Evolutionary conservation across 2,888 invertebrate species (phyloP).

Genomic region (Alloplasta piceator): DNA sequence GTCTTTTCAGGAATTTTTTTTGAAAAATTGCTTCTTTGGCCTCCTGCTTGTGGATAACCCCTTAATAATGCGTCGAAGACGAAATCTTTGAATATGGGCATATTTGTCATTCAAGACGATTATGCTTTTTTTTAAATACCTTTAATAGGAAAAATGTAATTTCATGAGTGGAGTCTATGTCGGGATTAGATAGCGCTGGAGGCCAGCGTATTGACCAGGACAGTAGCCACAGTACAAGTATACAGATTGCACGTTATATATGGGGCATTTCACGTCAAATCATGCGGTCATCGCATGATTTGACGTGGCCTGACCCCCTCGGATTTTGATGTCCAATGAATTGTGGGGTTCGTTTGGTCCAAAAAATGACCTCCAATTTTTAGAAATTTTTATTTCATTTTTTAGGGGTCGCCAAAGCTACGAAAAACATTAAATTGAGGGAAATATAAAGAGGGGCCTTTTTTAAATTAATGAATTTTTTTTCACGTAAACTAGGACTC

Average conservation of each 20-base stretch:
- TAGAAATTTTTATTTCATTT: too few species aligned
- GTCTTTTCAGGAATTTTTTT: background rate
- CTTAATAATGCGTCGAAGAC: background rate
- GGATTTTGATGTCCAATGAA: too few species aligned
- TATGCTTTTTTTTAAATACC: slow-evolving; percentile 9
- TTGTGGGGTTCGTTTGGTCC: too few species aligned
- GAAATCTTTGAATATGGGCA: slow-evolving; percentile 1
- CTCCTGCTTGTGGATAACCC: background rate
- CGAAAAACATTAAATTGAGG: too few species aligned
- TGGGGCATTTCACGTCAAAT: too few species aligned
- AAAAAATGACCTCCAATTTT: too few species aligned
- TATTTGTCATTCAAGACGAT: background rate
- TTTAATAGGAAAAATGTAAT: slow-evolving; percentile 65
- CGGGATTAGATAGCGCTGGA: slow-evolving; percentile 73
- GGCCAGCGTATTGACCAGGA: slow-evolving; percentile 74
- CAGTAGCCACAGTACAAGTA: slow-evolving; percentile 22
- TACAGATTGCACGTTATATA: slow-evolving; percentile 18
- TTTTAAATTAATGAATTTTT: too few species aligned
- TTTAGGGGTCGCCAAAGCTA: too few species aligned
- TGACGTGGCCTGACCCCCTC: too few species aligned
- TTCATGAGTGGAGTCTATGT: slow-evolving; percentile 66
- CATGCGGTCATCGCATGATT: too few species aligned
- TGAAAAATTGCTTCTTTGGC: background rate
- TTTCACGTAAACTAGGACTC: too few species aligned
- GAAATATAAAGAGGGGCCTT: too few species aligned